These are phyloP conservation scores for Pentalonia nigronervosa DNA, from an alignment of 1,140 invertebrate genomes.

Conservation along the genomic window DNA sequence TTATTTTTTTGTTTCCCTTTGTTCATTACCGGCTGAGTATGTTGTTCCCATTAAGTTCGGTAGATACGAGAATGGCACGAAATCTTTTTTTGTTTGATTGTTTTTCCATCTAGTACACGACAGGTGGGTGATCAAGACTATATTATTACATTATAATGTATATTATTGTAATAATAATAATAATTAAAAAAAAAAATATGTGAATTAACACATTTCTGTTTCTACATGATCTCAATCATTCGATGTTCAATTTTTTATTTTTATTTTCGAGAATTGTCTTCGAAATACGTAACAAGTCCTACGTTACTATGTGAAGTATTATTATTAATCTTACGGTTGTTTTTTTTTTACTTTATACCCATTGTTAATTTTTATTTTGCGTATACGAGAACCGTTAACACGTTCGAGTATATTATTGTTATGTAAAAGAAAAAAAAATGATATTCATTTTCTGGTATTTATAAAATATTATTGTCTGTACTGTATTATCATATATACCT, in stretches of 20 bases:
- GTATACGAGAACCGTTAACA: not conserved
- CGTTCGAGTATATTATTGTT: not conserved
- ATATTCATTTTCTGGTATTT: not conserved
- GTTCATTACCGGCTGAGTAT: not conserved
- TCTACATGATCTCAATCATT: not conserved
- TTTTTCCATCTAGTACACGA: not conserved
- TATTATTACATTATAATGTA: not conserved
- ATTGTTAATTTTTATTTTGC: not conserved
- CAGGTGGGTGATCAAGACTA: conserved; percentile 18
- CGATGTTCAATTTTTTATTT: not conserved
- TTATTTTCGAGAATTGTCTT: not conserved
- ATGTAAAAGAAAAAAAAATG: not conserved
- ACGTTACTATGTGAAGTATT: not conserved
- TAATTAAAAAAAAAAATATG: not conserved
- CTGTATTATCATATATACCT: not conserved
- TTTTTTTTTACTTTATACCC: not conserved
- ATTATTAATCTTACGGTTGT: not conserved
- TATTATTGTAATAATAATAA: not conserved
- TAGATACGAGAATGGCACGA: conserved; percentile 37
- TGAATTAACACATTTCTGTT: not conserved
- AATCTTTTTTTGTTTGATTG: not conserved
- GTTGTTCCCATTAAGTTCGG: not conserved
- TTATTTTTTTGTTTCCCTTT: not conserved
- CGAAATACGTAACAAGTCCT: not conserved
- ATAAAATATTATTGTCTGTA: not conserved